phyloP scores from a whole-genome alignment of 2,797 vertebrate genomes.

The Mionectes olivaceus region DNA sequence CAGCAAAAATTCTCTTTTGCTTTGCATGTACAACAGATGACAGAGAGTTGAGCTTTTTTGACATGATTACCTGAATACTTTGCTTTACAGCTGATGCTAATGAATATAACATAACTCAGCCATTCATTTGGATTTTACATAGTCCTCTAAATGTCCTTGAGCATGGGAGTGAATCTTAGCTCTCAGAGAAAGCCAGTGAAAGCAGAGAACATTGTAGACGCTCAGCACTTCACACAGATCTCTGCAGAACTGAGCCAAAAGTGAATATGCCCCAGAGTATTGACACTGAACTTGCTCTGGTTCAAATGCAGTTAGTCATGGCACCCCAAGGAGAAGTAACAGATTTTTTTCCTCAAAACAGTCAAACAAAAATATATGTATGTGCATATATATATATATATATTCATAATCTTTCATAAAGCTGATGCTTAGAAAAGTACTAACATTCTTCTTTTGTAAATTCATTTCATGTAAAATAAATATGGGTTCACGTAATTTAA shows the following conservation, averaged over 20 bases:
- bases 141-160: constrained; percentile 8
- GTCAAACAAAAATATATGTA: neutral
- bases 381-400: neutral
- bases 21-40: neutral
- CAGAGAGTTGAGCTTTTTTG: neutral
- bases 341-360: neutral
- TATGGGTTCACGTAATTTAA: neutral
- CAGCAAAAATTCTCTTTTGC: constrained; percentile 1
- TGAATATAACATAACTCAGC: neutral
- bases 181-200: neutral
- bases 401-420: neutral
- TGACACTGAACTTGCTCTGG: neutral
- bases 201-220: neutral
- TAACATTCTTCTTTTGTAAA: neutral
- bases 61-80: neutral
- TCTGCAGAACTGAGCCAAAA: neutral
- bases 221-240: neutral
- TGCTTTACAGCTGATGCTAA: constrained; percentile 1
- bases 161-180: neutral
- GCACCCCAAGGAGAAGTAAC: neutral
- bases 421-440: neutral
- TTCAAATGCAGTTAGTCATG: neutral
- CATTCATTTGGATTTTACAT: neutral
- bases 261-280: rapidly evolving
- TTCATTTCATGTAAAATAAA: neutral